Evolutionary conservation across 2,797 vertebrate genomes (phyloP), one percentile per base, ranked within the genome.

Genomic region (Mus minutoides): DNA sequence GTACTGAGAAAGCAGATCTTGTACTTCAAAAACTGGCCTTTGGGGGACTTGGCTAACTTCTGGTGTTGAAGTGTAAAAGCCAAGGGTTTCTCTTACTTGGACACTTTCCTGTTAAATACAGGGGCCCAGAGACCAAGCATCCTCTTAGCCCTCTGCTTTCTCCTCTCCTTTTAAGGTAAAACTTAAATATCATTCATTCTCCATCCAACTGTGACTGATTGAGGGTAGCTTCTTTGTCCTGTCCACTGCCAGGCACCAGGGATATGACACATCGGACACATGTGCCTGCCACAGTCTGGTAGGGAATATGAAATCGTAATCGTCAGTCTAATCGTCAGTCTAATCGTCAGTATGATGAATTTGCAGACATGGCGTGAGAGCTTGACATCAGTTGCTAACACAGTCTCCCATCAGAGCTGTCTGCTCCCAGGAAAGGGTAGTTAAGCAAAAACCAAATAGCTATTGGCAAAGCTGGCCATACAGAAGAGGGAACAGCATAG

Each of bases 21-120:
- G 49, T 40, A 64, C 3, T 49, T 84, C 71, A 76, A 92, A 96
- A 95, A 90, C 77, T 8, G 43, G 26, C 67, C 37, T 88, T 80
- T 46, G 13, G 54, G 54, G 69, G 84, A 67, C n/a, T 34, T 78
- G 43, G 16, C 67, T 94, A 46, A 80, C 49, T 83, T 84, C 21
- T 76, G 77, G 29, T 54, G 12, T 54, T 77, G 58, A 62, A 80
- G 24, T n/a, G 1, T 43, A 80, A 69, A 64, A 79, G 71, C 40
- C 52, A 40, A 58, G 58, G 6, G 17, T 92, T 96, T 76, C 71
- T 94, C 82, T 92, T 31, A 16, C 58, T 94, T 83, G 88, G 31
- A 82, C 67, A 64, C 22, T 91, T 86, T 78, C 64, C 90, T 73
- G 91, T 94, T 46, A 78, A 92, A 40, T n/a, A 6, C 62, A 11